Percentiles rank a stretch among this genome's conserved stretches.
Evolutionary conservation across 2,113 vertebrate species (phyloP).

Genomic region (Strix uralensis): DNA sequence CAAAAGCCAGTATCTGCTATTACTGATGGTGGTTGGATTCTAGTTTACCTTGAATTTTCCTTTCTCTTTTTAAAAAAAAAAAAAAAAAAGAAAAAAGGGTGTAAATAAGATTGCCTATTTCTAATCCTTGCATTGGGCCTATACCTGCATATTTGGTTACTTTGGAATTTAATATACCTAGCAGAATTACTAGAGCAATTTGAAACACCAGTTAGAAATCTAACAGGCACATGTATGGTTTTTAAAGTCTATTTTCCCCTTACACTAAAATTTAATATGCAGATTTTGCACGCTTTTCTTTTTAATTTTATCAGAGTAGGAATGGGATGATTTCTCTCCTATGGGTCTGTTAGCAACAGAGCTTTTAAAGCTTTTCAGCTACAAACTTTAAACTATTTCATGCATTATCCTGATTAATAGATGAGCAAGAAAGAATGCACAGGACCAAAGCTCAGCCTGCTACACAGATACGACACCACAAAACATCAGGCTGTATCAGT

Average conservation of each 20-base stretch:
- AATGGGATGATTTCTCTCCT: not conserved
- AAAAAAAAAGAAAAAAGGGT: not conserved
- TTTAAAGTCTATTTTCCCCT: constrained; percentile 22
- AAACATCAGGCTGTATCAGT: not conserved
- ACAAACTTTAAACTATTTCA: constrained; percentile 43
- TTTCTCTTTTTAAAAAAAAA: not conserved
- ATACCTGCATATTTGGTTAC: constrained; percentile 1
- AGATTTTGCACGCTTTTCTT: constrained; percentile 11
- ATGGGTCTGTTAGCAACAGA: constrained; percentile 25
- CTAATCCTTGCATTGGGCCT: constrained; percentile 25
- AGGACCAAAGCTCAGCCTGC: constrained; percentile 15
- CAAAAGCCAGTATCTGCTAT: not conserved
- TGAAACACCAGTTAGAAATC: constrained; percentile 55
- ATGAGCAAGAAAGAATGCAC: constrained; percentile 71
- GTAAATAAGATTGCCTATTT: constrained; percentile 12
- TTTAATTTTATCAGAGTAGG: constrained; percentile 1
- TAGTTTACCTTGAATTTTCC: constrained; percentile 59
- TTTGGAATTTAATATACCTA: not conserved
- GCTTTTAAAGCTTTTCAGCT: constrained; percentile 45
- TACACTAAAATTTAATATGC: constrained; percentile 10
- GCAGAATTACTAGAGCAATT: not conserved
- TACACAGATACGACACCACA: not conserved
- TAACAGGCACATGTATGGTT: constrained; percentile 26
- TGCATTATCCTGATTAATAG: constrained; percentile 54
- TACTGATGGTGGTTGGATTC: not conserved